Conservation (phyloP, 37 sponge, comb jelly and placozoan genomes). For the Hormiphora californensis region DNA sequence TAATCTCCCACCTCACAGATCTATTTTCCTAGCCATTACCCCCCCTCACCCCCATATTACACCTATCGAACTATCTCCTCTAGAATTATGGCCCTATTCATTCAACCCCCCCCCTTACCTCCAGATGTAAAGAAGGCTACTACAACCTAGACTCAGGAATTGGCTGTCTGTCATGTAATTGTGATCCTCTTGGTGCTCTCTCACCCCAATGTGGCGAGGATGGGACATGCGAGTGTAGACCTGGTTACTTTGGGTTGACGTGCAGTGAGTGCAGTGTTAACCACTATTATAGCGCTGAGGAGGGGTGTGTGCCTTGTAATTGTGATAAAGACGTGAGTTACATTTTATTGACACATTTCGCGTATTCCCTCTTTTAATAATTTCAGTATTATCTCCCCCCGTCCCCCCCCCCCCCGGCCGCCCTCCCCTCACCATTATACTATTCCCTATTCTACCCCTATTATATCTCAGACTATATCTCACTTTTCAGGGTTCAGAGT, state of each 20-base stretch:
- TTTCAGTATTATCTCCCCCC: neutral
- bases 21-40: too few species aligned
- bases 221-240: neutral
- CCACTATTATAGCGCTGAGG: neutral
- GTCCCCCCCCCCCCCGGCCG: neutral
- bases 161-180: slow-evolving; percentile 24
- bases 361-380: neutral
- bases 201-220: slow-evolving; percentile 28
- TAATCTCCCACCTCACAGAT: too few species aligned
- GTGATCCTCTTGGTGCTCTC: slow-evolving; percentile 24
- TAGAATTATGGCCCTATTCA: too few species aligned
- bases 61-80: too few species aligned
- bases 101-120: too few species aligned
- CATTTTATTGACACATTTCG: neutral
- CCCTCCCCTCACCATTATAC: neutral
- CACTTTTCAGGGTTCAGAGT: slow-evolving; percentile 45
- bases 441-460: too few species aligned
- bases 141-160: slow-evolving; percentile 15
- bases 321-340: neutral
- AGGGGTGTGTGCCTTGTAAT: neutral
- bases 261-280: slow-evolving; percentile 10
- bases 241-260: slow-evolving; percentile 42
- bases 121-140: slow-evolving; percentile 6
- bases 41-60: too few species aligned
- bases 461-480: too few species aligned